Conservation (phyloP, 2,797 vertebrate species). For the Cuculus canorus region DNA sequence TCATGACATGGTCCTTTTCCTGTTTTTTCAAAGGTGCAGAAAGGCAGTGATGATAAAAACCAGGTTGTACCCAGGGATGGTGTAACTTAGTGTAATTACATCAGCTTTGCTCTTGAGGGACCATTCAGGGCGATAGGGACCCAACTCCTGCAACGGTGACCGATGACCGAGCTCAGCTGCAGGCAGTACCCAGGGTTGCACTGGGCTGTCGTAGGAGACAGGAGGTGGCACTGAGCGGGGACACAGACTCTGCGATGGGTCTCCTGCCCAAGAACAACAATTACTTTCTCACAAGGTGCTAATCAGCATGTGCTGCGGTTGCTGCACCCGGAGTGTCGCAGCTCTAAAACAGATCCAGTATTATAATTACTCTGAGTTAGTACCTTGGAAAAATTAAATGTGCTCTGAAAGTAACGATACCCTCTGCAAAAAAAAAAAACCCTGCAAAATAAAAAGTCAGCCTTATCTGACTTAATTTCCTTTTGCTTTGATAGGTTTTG, state of each 20-base stretch:
- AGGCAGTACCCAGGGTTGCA: accelerated
- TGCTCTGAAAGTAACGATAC: background rate
- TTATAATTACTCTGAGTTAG: background rate
- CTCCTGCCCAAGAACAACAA: accelerated
- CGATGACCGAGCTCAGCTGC: background rate
- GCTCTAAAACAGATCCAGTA: background rate
- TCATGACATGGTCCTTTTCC: too few relatives aligned
- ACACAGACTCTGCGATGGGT: accelerated
- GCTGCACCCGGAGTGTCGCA: background rate
- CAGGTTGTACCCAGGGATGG: too few relatives aligned
- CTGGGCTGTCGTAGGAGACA: accelerated
- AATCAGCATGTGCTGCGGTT: accelerated
- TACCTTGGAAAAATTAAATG: background rate
- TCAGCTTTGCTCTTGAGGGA: background rate
- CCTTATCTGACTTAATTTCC: slow-evolving; percentile 45
- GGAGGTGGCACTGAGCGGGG: background rate
- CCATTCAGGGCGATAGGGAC: background rate
- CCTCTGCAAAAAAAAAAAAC: background rate
- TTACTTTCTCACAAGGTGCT: background rate
- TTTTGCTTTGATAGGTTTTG: slow-evolving; percentile 60
- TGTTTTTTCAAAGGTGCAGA: background rate
- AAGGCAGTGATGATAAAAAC: background rate
- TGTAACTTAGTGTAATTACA: background rate
- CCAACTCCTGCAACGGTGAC: accelerated
- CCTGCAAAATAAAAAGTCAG: background rate